Conservation (phyloP, 2,888 invertebrate species). For the Torymus auratus region DNA sequence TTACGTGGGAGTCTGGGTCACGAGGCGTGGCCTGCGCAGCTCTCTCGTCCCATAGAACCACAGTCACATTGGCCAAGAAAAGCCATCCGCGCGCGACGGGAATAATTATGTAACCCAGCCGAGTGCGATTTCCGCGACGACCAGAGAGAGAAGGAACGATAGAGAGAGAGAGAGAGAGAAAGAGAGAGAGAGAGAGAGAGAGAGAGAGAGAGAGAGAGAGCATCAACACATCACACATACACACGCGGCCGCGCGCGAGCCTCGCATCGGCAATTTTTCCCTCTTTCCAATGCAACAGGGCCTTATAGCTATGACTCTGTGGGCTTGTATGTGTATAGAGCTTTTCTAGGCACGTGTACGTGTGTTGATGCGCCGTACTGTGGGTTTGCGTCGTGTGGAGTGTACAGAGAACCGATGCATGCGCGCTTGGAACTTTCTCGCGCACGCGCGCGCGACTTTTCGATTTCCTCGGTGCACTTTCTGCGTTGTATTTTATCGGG, state of each 20-base stretch:
- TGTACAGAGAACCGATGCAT: neutral
- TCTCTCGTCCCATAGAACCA: conserved; percentile 71
- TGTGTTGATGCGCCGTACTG: neutral
- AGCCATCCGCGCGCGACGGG: conserved; percentile 70
- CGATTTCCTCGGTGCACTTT: conserved; percentile 14
- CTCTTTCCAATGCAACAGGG: neutral
- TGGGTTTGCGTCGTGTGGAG: no score
- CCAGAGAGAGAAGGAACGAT: no score
- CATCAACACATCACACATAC: no score
- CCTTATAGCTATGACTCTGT: neutral
- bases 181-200: no score
- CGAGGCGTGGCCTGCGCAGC: conserved; percentile 74
- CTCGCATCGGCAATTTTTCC: conserved; percentile 6
- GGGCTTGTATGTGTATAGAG: neutral
- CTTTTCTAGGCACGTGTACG: neutral
- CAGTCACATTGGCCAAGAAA: conserved; percentile 76
- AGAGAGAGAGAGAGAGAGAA: no score
- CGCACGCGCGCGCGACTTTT: neutral
- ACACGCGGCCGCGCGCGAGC: neutral
- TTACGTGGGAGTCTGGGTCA: conserved; percentile 77
- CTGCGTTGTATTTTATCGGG: neutral
- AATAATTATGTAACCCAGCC: conserved; percentile 72
- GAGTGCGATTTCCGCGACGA: conserved; percentile 62
- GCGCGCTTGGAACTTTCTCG: conserved; percentile 28
- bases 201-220: no score